Evolutionary conservation across 2,888 invertebrate genomes (phyloP).

Genomic region (Calliscelio sp.): DNA sequence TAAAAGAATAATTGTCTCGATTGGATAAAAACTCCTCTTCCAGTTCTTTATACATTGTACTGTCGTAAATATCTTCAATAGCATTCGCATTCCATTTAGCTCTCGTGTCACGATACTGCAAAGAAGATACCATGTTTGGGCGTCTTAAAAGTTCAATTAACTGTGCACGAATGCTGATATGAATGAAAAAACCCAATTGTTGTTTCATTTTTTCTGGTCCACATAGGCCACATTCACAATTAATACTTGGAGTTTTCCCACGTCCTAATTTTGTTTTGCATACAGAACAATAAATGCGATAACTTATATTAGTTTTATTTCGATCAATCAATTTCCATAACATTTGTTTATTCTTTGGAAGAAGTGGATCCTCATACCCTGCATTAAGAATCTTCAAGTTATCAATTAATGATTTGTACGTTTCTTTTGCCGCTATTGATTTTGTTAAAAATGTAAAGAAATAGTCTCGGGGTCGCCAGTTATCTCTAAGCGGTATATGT

Average conservation of each 20-base stretch:
- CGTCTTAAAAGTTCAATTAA: neutral
- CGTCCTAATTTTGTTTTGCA: conserved; percentile 17
- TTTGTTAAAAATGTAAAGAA: neutral
- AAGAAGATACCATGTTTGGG: conserved; percentile 7
- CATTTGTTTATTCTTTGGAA: conserved; percentile 1
- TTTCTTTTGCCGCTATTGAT: neutral
- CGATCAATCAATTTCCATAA: conserved; percentile 22
- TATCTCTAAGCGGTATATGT: neutral
- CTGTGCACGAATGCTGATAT: conserved; percentile 16
- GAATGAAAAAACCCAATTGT: conserved; percentile 19
- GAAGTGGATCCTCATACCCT: neutral
- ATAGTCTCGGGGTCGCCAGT: conserved; percentile 3
- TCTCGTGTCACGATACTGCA: conserved; percentile 21
- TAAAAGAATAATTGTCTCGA: conserved; percentile 3
- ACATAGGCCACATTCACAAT: conserved; percentile 15
- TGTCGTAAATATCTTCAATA: conserved; percentile 27
- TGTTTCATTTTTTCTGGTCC: conserved; percentile 29
- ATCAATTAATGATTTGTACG: neutral
- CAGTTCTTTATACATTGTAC: neutral
- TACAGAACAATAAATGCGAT: neutral
- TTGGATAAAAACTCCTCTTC: neutral
- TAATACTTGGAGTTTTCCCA: conserved; percentile 79
- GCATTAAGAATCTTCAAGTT: conserved; percentile 13
- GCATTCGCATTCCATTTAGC: conserved; percentile 20
- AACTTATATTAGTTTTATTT: neutral